phyloP scores from a whole-genome alignment of 2,797 vertebrate genomes.

The Pseudocheirus occidentalis region DNA sequence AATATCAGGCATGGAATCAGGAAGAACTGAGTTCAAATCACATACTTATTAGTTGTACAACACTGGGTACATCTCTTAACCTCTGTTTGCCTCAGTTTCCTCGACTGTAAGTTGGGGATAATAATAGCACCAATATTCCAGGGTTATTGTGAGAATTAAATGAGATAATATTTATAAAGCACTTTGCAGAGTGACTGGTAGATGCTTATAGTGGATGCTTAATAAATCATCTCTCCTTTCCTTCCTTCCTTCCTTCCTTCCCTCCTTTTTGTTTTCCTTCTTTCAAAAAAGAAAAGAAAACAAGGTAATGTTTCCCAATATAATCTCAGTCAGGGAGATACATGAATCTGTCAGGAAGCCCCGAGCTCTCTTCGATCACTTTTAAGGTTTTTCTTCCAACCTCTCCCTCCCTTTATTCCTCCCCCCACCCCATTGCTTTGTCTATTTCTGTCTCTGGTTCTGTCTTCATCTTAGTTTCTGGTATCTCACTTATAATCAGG shows the following conservation, averaged over 20 bases:
- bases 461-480: background rate
- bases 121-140: background rate
- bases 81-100: background rate
- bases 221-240: background rate
- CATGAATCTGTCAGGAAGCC: background rate
- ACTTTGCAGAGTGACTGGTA: background rate
- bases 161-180: background rate
- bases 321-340: background rate
- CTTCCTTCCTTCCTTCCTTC: background rate
- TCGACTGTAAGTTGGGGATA: background rate
- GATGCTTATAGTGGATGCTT: background rate
- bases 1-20: background rate
- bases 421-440: background rate
- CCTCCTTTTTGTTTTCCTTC: background rate
- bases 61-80: background rate
- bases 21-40: background rate
- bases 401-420: conserved; percentile 41
- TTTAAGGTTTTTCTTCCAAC: conserved; percentile 49
- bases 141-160: background rate
- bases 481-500: background rate
- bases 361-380: conserved; percentile 28
- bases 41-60: background rate
- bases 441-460: background rate
- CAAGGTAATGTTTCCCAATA: background rate
- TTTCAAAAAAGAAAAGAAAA: background rate